A percentile compares a stretch with the other conserved stretches of the same genome.
Conservation (phyloP, 2,797 vertebrate species). For the Pseudotriccus pelzelni region DNA sequence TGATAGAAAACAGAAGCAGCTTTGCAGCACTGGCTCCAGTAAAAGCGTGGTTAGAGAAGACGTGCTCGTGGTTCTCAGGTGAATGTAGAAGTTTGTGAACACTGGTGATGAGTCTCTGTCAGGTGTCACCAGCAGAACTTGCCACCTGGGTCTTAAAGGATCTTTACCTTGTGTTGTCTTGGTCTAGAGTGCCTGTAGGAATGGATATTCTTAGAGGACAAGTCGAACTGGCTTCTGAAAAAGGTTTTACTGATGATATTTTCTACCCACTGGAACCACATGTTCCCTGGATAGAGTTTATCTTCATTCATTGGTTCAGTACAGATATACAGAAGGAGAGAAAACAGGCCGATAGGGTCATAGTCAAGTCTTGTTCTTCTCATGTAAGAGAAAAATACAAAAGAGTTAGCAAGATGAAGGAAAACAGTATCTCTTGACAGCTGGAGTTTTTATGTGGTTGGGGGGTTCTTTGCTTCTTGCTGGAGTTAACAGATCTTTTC, state of each 20-base stretch:
- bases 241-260: not conserved
- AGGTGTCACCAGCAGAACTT: not conserved
- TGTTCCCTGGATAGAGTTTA: not conserved
- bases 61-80: rapidly evolving
- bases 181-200: not conserved
- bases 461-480: not conserved
- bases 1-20: not conserved
- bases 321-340: not conserved
- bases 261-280: not conserved
- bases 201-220: not conserved
- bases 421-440: not conserved
- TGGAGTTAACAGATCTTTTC: not conserved
- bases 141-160: not conserved
- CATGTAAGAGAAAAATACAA: not conserved
- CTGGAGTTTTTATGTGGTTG: not conserved
- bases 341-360: not conserved
- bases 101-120: not conserved
- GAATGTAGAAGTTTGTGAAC: not conserved
- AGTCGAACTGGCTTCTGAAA: not conserved
- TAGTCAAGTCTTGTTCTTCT: not conserved
- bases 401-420: not conserved
- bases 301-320: not conserved
- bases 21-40: not conserved
- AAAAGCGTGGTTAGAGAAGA: not conserved
- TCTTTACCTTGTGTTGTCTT: not conserved